Base-by-base conservation (phyloP, 2,888 invertebrate species). In the Pharmacophagus antenor region DNA sequence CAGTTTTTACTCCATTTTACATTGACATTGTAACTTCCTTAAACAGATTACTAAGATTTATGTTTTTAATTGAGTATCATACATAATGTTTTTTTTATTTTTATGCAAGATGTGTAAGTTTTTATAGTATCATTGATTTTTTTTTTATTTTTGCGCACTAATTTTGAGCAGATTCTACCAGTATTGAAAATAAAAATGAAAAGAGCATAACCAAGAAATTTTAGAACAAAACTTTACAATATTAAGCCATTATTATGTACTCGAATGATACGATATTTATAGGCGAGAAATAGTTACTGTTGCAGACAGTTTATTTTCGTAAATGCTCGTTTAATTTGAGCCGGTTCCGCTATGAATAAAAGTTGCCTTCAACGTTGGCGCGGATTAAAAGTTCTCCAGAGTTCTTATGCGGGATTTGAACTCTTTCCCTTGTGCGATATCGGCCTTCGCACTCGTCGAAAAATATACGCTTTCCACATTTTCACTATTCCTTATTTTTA, bases 1-100 rank as follows among this genome's bases (percentile, higher is more conserved):
- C 74, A 73, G 73, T 73, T 71, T 75, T 67, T 58, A 67, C 60
- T 55, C 55, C 60, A 51, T 72, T 86, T 82, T 73, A 74, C 68
- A 84, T 76, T 76, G 82, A 67, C 79, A n/a, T n/a, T n/a, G n/a
- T n/a, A n/a, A n/a, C n/a, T n/a, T n/a, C n/a, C n/a, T n/a, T n/a
- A n/a, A n/a, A n/a, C n/a, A n/a, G n/a, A n/a, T n/a, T n/a, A n/a
- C n/a, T n/a, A n/a, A n/a, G n/a, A n/a, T n/a, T n/a, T n/a, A n/a
- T n/a, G n/a, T n/a, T n/a, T n/a, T n/a, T n/a, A n/a, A n/a, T n/a
- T n/a, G n/a, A n/a, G n/a, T n/a, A n/a, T n/a, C n/a, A n/a, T n/a
- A n/a, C n/a, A n/a, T n/a, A n/a, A n/a, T n/a, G n/a, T n/a, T n/a
- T n/a, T n/a, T n/a, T n/a, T n/a, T n/a, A n/a, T n/a, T n/a, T n/a